Evolutionary conservation across 2,113 vertebrate genomes (phyloP), one percentile per base, ranked within the genome.

Genomic region (Limnothrissa miodon): DNA sequence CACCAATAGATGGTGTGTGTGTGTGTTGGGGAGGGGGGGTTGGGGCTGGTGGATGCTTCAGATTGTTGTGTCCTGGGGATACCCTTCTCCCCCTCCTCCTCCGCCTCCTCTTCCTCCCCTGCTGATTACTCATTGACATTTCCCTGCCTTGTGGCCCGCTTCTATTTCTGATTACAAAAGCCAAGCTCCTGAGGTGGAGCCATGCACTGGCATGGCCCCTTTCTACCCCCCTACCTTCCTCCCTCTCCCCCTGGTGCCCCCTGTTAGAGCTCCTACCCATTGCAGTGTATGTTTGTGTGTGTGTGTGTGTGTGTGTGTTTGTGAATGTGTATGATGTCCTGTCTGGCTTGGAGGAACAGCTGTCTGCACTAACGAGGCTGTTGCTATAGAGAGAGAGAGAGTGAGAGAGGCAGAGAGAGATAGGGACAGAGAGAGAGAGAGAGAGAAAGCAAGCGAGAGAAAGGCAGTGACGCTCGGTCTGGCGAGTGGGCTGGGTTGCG

Each of bases 271-370:
- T 88, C 88, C 90, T 90, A 56, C 44, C 59, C 36, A 39, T n/a
- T 39, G 23, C 13, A 39, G 11, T 53, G 53, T 29, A 17, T 59
- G 86, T 84, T 25, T 70, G 25, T 81, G 80, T 39, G 80, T 81
- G 48, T 81, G 25, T 81, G 45, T 59, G 51, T 15, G 29, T 81
- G 86, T 85, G 89, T 89, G 89, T 81, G 89, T 84, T 3, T 13
- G 29, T 74, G n/a, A 10, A 33, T 33, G 66, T 39, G 66, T 66
- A 36, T 33, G 51, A 80, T 7, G 83, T 83, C 88, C 1, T 56
- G 89, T 85, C 88, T 93, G 92, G 91, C 94, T 93, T 88, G 87
- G 90, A 94, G 93, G 90, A 94, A 93, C 93, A 94, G 94, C 94
- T 94, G 93, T 90, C 91, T 91, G 90, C 74, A 89, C 86, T 94